A percentile compares a stretch with the other conserved stretches of the same genome.
These are phyloP conservation scores for Rhodophaea formosa DNA, from an alignment of 2,888 invertebrate genomes.

Conservation along the genomic window DNA sequence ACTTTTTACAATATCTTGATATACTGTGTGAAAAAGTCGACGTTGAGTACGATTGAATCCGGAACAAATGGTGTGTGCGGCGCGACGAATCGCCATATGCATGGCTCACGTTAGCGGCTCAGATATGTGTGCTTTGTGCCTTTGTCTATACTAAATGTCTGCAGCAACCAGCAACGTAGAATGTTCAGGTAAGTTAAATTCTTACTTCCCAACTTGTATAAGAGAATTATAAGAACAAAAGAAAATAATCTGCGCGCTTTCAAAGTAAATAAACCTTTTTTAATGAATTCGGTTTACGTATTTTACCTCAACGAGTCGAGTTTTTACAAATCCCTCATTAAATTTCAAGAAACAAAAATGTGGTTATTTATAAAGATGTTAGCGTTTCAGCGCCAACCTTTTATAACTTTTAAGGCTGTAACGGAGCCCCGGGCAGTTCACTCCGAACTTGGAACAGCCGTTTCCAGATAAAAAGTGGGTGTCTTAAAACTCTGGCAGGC, in stretches of 20 bases:
- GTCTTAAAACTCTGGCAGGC: slow-evolving; percentile 1
- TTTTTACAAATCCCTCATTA: neutral
- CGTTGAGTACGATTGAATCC: slow-evolving; percentile 41
- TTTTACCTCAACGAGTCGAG: no score
- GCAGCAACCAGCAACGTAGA: neutral
- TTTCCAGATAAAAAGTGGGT: slow-evolving; percentile 8
- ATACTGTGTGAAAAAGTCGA: slow-evolving; percentile 30
- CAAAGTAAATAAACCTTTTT: no score
- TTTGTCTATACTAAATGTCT: slow-evolving; percentile 13
- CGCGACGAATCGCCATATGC: slow-evolving; percentile 51
- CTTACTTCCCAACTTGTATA: neutral
- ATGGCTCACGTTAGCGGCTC: slow-evolving; percentile 36
- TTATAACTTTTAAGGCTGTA: slow-evolving; percentile 1
- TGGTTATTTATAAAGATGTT: neutral
- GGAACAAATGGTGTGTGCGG: slow-evolving; percentile 51
- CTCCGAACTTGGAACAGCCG: slow-evolving; percentile 3
- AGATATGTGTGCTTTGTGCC: slow-evolving; percentile 19
- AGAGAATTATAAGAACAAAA: neutral
- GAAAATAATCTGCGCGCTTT: no score
- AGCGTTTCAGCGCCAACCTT: slow-evolving; percentile 3
- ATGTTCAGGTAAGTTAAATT: neutral
- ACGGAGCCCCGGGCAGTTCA: neutral
- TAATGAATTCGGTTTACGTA: no score
- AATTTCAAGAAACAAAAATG: slow-evolving; percentile 23
- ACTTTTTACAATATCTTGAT: neutral